Evolutionary conservation across 2,888 invertebrate genomes (phyloP).

Genomic region (Heteromurus nitidus): DNA sequence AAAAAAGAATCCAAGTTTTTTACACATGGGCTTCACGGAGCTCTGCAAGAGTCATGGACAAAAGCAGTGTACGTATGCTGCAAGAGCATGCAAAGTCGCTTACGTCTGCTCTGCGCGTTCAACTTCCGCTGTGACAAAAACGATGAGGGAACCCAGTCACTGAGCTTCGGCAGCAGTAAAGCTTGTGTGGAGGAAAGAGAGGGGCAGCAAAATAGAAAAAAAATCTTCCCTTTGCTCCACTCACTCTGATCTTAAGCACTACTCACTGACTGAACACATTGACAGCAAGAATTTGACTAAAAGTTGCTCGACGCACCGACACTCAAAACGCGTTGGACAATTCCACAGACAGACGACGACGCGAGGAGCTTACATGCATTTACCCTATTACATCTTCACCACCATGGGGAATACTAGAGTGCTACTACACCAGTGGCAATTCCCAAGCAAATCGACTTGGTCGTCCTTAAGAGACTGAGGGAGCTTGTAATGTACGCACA

Average conservation of each 20-base stretch:
- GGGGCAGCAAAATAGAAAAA: conserved; percentile 13
- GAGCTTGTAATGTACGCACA: background rate
- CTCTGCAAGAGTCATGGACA: too few species aligned
- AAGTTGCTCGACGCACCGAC: conserved; percentile 34
- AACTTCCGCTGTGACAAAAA: conserved; percentile 46
- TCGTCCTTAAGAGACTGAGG: background rate
- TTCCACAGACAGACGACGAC: background rate
- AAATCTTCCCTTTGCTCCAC: conserved; percentile 19
- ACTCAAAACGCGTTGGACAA: conserved; percentile 16
- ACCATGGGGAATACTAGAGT: too few species aligned
- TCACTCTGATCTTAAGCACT: conserved; percentile 21
- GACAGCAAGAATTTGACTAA: conserved; percentile 62
- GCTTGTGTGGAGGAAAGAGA: conserved; percentile 22
- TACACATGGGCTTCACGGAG: too few species aligned
- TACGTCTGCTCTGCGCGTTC: conserved; percentile 3
- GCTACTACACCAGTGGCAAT: conserved; percentile 5
- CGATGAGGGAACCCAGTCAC: background rate
- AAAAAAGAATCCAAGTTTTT: background rate
- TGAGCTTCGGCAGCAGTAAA: background rate
- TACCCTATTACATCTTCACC: too few species aligned
- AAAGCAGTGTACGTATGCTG: too few species aligned
- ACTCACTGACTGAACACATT: conserved; percentile 60
- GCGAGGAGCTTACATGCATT: too few species aligned
- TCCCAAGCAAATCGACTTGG: conserved; percentile 16
- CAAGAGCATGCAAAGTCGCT: background rate